Conservation (phyloP, 2,888 invertebrate genomes). For the Agrochola circellaris region DNA sequence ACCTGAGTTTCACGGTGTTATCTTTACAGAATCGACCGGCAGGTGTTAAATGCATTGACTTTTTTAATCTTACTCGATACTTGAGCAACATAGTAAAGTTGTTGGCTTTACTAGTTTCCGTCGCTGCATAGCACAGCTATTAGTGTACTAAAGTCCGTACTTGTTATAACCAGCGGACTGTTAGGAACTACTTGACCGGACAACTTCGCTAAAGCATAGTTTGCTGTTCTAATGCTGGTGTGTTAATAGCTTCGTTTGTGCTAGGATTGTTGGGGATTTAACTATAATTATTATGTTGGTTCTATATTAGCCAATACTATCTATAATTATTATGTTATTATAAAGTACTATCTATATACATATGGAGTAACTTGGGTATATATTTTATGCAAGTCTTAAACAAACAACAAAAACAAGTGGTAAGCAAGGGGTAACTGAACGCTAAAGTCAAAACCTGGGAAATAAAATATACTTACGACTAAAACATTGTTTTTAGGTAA, state of each 20-base stretch:
- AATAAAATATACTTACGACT: background rate
- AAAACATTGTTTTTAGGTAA: background rate
- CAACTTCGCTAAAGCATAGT: conserved; percentile 44
- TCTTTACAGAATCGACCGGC: too few species aligned
- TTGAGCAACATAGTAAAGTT: background rate
- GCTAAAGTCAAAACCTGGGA: background rate
- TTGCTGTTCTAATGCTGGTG: conserved; percentile 26
- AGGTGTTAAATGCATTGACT: too few species aligned
- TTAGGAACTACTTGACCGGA: conserved; percentile 60
- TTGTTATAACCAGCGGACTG: conserved; percentile 44
- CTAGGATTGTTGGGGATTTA: background rate
- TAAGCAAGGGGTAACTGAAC: too few species aligned
- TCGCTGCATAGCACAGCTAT: conserved; percentile 1
- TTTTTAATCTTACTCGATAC: too few species aligned
- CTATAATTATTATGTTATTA: too few species aligned
- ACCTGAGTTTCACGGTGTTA: too few species aligned
- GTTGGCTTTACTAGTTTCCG: conserved; percentile 9
- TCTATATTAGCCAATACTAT: background rate
- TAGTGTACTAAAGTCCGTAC: conserved; percentile 7
- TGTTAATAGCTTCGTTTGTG: conserved; percentile 38
- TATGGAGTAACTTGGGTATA: background rate
- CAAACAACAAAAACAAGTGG: too few species aligned
- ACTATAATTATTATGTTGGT: conserved; percentile 1
- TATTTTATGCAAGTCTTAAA: background rate
- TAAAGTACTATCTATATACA: background rate